Base-by-base conservation (phyloP, 2,797 vertebrate species). In the Botia kubotai region DNA sequence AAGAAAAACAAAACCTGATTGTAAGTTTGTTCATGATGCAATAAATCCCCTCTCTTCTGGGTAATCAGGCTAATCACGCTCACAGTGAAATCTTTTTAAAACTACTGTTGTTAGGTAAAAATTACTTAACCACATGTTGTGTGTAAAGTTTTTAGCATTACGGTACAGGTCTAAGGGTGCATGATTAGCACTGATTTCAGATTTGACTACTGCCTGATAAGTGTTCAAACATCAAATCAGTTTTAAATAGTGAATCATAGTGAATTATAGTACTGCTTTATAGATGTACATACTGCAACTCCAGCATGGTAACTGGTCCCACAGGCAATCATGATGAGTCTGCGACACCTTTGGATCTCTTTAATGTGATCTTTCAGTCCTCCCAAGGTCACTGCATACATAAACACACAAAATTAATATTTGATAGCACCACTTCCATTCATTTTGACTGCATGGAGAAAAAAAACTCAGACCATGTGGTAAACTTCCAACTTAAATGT, bases 361-460 rank as follows among this genome's bases (percentile, higher is more conserved):
- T 98, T 99, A 79, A 99, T 97, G 92, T 99, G 98, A 89, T 99
- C 98, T 90, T 98, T 98, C 87, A 99, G 86, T 82, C 98, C 98
- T 0, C 98, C 98, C 10, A 99, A 93, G 26, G 89, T 98, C 82
- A 99, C 97, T 99, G 89, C 4, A 86, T 87, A 75, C 80, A 86
- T 63, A 79, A 23, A 57, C 75, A 60, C 77, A 57, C 33, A 16
- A 17, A 53, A 19, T 14, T 46, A 46, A 46, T 46, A 46, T 46
- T 11, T 46, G 43, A 46, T 46, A 10, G 43, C 11, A 8, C 43
- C 10, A 8, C 43, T 43, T 10, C 8, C 2, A 46, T 46, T 46
- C 10, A 46, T 46, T 46, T 11, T 10, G 8, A 46, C 8, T 11
- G 43, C 43, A 46, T 46, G 43, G 43, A 46, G 8, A 46, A 46